Base-by-base conservation (phyloP, 2,888 invertebrate species). In the Pilophorus perplexus region DNA sequence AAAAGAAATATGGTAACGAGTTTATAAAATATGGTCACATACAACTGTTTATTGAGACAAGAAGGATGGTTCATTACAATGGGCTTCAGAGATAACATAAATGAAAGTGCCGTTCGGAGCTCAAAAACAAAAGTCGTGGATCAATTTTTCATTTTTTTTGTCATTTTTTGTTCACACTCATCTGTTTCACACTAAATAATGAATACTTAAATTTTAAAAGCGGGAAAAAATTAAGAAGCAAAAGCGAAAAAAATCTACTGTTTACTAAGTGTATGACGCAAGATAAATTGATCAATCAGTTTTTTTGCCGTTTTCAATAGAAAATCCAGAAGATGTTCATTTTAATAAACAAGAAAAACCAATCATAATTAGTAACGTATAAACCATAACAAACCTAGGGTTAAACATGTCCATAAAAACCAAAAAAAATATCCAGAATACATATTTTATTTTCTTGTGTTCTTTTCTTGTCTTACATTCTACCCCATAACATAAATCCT, bases 21-120 rank as follows among this genome's bases (percentile, higher is more conserved):
- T 69, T 69, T 72, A 71, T 71, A 70, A 72, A 71, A 71, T 71
- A 67, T 71, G 72, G 70, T 72, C 71, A 71, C 69, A 72, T 72
- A 72, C 70, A 72, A 71, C 70, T 70, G 70, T 71, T 72, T 71
- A 71, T 71, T 71, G 68, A 70, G 71, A 71, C 70, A 71, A 66
- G 69, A n/a, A n/a, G n/a, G 18, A 27, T 71, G 66, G 70, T 66
- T 71, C 68, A 57, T 67, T 70, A 67, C 69, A 70, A 69, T 69
- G 66, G 68, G 70, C 59, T 68, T 69, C 60, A 70, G 65, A 66
- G 67, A 69, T 66, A 69, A 66, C 66, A 66, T 42, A 50, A 59
- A 67, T 52, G 33, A 64, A 54, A 55, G 67, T 70, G 68, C 68
- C 68, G 67, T 66, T 55, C 52, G 67, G 68, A 70, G 67, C 66